Base-by-base conservation (phyloP, 2,797 vertebrate genomes). In the Falco concolor region DNA sequence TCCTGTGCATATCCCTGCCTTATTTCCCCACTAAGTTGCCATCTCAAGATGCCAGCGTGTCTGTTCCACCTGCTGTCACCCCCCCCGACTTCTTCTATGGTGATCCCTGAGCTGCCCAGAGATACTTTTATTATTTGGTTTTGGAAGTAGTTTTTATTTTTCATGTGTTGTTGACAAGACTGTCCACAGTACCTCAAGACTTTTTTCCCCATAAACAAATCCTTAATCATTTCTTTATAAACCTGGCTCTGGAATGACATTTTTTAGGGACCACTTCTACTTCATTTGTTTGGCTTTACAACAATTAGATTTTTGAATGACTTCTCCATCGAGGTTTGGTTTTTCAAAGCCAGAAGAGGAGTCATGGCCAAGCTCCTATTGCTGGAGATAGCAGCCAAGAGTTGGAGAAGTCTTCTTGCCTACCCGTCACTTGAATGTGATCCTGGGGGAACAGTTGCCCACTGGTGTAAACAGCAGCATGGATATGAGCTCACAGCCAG, bases 341-440 rank as follows among this genome's bases (percentile, higher is more conserved):
- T 89, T 95, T 82, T 73, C 24, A 85, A 88, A 88, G 56, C 50
- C 81, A 77, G 59, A 89, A 59, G 82, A 61, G 19, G 68, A 73
- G 30, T 10, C 45, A n/a, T n/a, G 61, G 49, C 40, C 34, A 59
- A 63, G 52, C 13, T 22, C 24, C 23, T 34, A 17, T 44, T 80
- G 24, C 2, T 32, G 3, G 70, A 81, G 17, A 60, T 0, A 53
- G 36, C 20, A 68, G 23, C 27, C n/a, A 60, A 61, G 87, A 89
- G 12, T 3, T 69, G 13, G 47, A 74, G 60, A 85, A 85, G 63
- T 12, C 10, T 75, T 75, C 47, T 60, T 80, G 49, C 45, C 38
- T 84, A 91, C n/a, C 52, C 10, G 2, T 63, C 44, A 47, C 40
- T 70, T 68, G 78, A 81, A 61, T 1, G 3, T 12, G 20, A 83